Evolutionary conservation across 2,888 invertebrate genomes (phyloP), one percentile per base, ranked within the genome.

Genomic region (Nowickia ferox): DNA sequence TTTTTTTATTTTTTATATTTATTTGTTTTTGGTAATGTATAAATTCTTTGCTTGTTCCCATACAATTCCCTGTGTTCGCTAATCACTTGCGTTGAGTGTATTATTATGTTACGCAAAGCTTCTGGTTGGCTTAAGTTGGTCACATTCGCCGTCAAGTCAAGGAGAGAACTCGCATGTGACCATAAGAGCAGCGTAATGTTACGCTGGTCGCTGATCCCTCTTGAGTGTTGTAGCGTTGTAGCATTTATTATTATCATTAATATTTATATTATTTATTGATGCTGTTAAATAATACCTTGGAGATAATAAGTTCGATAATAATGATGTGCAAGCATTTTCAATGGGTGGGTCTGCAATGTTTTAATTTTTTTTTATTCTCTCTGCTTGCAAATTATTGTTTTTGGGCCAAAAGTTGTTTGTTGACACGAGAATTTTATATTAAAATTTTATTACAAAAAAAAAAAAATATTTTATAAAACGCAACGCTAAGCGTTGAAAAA

Each of bases 71-170:
- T 55, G 51, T 44, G 46, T 57, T 30, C 30, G 13, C 38, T 48
- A 38, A 48, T 63, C 46, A 19, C 51, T 75, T 80, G 66, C 77
- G 81, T 85, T 59, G 81, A 85, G 81, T 85, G 81, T 76, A 72
- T 81, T 80, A 81, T 84, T 81, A 72, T 72, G 77, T 71, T 76
- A 22, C 38, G 59, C 51, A 68, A 74, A 77, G 85, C 85, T 85
- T 82, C 85, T 85, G 85, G 72, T 69, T 83, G 59, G 65, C 65
- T 30, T 42, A 40, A 69, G 19, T 57, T 71, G 68, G 38, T 65
- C 68, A 75, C 46, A 68, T 30, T 69, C 30, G 51, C 68, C 55
- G 42, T 71, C 66, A 72, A 30, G 5, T 5, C 30, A 6, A 6
- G 30, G 5, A 71, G 5, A 71, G 48, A 65, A 71, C 61, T 19